Evolutionary conservation across 1,140 invertebrate genomes (phyloP).

Genomic region (Scaptomyza graminum): DNA sequence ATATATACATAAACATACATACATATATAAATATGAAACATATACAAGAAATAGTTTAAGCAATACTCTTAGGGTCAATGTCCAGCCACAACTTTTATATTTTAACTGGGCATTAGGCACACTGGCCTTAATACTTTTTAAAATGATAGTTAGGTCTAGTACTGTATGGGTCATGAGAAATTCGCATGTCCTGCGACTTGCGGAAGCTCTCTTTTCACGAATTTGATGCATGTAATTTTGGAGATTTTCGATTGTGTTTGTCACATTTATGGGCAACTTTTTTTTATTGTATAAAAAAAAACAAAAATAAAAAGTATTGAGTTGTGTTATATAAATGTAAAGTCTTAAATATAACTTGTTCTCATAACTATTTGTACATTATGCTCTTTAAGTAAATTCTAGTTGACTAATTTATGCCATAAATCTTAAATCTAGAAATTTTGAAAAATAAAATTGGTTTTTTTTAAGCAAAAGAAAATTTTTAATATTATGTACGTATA

Average conservation of each 20-base stretch:
- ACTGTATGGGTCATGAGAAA: constrained; percentile 2
- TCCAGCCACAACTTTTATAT: background rate
- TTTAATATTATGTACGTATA: constrained; percentile 67
- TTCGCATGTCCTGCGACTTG: constrained; percentile 4
- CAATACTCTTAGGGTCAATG: constrained; percentile 4
- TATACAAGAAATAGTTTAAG: constrained; percentile 8
- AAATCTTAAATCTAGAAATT: constrained; percentile 50
- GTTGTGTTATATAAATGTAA: constrained; percentile 55
- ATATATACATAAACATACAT: constrained; percentile 20
- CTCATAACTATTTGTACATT: constrained; percentile 78
- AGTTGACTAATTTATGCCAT: constrained; percentile 76
- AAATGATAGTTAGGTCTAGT: constrained; percentile 14
- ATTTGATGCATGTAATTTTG: constrained; percentile 67
- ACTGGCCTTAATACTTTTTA: constrained; percentile 2
- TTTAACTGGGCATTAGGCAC: background rate
- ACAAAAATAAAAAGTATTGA: constrained; percentile 53
- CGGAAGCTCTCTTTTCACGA: constrained; percentile 48
- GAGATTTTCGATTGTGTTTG: constrained; percentile 60
- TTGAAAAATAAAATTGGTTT: constrained; percentile 67
- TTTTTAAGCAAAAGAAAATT: constrained; percentile 47
- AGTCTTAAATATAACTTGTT: constrained; percentile 50
- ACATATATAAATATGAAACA: constrained; percentile 12
- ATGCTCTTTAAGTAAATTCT: constrained; percentile 73
- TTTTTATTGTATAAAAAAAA: constrained; percentile 40
- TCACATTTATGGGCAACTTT: constrained; percentile 23